These are phyloP conservation scores for Plebejus anna DNA, from an alignment of 2,888 invertebrate species.

Conservation along the genomic window DNA sequence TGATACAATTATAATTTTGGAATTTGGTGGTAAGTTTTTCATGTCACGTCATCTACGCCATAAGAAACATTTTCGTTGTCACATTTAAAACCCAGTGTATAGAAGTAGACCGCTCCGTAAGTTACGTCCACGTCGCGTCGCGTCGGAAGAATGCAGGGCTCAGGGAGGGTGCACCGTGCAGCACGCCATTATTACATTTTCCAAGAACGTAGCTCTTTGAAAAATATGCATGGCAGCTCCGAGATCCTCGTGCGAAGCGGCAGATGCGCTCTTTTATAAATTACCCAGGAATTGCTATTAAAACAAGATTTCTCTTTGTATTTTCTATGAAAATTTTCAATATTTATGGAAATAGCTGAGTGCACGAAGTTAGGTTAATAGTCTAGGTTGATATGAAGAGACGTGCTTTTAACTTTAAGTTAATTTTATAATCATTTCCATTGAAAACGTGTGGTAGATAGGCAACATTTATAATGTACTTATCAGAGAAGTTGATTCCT, in stretches of 20 bases:
- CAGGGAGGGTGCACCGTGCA: constrained; percentile 40
- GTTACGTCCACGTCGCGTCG: neutral
- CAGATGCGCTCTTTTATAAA: constrained; percentile 32
- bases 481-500: too few species aligned
- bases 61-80: constrained; percentile 12
- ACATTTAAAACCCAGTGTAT: constrained; percentile 23
- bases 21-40: too few species aligned
- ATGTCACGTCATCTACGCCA: neutral
- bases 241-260: constrained; percentile 32
- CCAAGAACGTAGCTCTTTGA: constrained; percentile 41
- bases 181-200: constrained; percentile 46
- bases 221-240: constrained; percentile 40
- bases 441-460: neutral
- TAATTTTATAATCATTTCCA: neutral
- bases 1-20: too few species aligned
- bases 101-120: constrained; percentile 16
- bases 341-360: neutral
- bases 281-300: constrained; percentile 28
- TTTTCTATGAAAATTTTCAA: constrained; percentile 11
- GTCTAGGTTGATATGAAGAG: neutral
- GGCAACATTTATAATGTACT: too few species aligned
- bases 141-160: constrained; percentile 40
- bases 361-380: neutral
- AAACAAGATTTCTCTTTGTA: constrained; percentile 26
- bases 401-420: neutral